These are phyloP conservation scores for Tetrao urogallus DNA, from an alignment of 2,113 vertebrate species.

Conservation along the genomic window DNA sequence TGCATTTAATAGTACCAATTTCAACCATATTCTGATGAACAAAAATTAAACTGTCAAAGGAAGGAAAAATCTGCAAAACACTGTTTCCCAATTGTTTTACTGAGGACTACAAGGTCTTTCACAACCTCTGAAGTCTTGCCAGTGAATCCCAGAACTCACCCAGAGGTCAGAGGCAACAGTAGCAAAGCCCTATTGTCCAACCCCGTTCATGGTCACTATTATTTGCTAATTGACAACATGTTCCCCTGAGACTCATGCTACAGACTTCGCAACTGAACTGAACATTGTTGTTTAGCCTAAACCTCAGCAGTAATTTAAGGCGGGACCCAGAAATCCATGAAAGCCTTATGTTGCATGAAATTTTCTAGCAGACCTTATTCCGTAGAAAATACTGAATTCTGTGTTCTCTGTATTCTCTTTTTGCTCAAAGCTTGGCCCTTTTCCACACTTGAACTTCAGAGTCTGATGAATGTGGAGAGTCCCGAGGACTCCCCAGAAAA, in stretches of 20 bases:
- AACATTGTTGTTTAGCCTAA: neutral
- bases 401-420: neutral
- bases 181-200: neutral
- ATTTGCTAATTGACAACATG: neutral
- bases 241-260: neutral
- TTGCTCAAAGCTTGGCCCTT: neutral
- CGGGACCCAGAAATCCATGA: neutral
- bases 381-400: neutral
- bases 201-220: neutral
- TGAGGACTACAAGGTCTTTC: neutral
- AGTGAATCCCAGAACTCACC: neutral
- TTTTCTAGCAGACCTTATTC: neutral
- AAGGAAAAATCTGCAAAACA: slow-evolving; percentile 19
- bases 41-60: slow-evolving; percentile 9
- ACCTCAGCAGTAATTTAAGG: neutral
- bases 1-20: neutral
- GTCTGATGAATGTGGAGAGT: neutral
- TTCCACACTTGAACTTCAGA: rapidly evolving
- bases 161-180: neutral
- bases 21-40: neutral
- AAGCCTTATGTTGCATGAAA: neutral
- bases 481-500: neutral
- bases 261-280: neutral
- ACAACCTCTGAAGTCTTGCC: neutral
- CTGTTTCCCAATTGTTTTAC: neutral